A percentile compares a stretch with the other conserved stretches of the same genome.
phyloP scores from a whole-genome alignment of 2,888 invertebrate genomes.

The Andrena minutula region DNA sequence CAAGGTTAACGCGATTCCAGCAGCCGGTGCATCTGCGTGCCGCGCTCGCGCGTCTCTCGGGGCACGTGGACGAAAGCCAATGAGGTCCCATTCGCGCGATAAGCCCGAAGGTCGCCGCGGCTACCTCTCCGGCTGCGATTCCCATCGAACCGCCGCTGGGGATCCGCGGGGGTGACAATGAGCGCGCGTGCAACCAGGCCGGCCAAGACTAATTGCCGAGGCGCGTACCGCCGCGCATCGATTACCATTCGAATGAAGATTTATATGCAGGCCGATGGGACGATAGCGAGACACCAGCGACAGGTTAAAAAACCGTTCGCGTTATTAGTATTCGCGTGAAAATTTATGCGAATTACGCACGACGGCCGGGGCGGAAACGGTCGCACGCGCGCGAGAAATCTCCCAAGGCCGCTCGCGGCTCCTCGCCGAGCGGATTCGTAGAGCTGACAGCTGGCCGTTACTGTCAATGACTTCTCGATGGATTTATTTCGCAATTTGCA shows the following conservation, averaged over 20 bases:
- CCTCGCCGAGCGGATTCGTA: background rate
- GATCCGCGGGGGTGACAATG: background rate
- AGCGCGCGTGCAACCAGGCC: slow-evolving; percentile 8
- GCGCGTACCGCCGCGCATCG: slow-evolving; percentile 28
- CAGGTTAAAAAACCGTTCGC: slow-evolving; percentile 31
- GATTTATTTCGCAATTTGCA: background rate
- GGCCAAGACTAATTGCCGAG: background rate
- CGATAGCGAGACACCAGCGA: background rate
- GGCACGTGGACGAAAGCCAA: slow-evolving; percentile 15
- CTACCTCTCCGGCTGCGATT: slow-evolving; percentile 9
- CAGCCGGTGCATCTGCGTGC: background rate
- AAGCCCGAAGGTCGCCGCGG: background rate
- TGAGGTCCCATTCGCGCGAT: slow-evolving; percentile 7
- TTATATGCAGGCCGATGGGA: slow-evolving; percentile 34
- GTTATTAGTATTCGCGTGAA: slow-evolving; percentile 11
- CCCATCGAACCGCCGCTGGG: slow-evolving; percentile 11
- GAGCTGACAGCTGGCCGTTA: background rate
- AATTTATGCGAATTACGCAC: slow-evolving; percentile 47
- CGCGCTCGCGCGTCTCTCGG: background rate
- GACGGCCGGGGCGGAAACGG: slow-evolving; percentile 32
- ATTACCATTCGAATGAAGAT: slow-evolving; percentile 47
- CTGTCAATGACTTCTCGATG: slow-evolving; percentile 5
- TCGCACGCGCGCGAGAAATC: slow-evolving; percentile 32
- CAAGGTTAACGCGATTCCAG: slow-evolving; percentile 44
- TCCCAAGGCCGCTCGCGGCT: slow-evolving; percentile 7